These are phyloP conservation scores for Gobiocypris rarus DNA, from an alignment of 2,113 vertebrate genomes.

Conservation along the genomic window DNA sequence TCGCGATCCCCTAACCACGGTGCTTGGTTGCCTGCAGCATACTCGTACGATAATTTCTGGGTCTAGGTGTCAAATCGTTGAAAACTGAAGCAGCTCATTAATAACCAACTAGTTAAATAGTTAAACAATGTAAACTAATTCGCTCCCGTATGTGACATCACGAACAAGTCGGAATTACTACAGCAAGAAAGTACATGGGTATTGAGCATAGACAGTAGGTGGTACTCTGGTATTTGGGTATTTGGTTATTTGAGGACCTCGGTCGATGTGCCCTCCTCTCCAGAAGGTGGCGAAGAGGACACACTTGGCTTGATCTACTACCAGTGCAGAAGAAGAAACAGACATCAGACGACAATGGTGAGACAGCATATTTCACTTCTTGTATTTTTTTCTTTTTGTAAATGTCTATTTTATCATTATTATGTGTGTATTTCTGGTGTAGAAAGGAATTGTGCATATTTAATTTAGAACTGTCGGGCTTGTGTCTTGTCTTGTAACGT, in stretches of 20 bases:
- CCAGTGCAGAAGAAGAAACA: constrained; percentile 35
- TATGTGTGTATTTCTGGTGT: background rate
- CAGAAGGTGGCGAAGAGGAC: constrained; percentile 1
- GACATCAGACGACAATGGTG: constrained; percentile 50
- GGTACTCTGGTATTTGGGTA: no score
- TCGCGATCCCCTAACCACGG: background rate
- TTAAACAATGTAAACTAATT: background rate
- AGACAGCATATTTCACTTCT: constrained; percentile 54
- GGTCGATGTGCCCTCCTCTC: background rate
- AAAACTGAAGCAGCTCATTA: background rate
- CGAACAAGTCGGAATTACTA: background rate
- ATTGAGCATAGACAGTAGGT: no score
- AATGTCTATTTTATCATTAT: background rate
- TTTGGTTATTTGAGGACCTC: background rate
- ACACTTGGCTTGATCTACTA: background rate
- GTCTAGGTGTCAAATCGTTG: background rate
- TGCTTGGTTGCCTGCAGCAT: no score
- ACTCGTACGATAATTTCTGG: background rate
- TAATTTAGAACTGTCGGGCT: background rate
- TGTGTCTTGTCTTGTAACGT: background rate
- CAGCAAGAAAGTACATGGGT: no score
- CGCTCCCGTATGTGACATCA: background rate
- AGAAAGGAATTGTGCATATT: background rate
- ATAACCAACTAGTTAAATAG: background rate
- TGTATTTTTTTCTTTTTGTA: background rate